Evolutionary conservation across 2,888 invertebrate genomes (phyloP).

Genomic region (Criorhina ranunculi): DNA sequence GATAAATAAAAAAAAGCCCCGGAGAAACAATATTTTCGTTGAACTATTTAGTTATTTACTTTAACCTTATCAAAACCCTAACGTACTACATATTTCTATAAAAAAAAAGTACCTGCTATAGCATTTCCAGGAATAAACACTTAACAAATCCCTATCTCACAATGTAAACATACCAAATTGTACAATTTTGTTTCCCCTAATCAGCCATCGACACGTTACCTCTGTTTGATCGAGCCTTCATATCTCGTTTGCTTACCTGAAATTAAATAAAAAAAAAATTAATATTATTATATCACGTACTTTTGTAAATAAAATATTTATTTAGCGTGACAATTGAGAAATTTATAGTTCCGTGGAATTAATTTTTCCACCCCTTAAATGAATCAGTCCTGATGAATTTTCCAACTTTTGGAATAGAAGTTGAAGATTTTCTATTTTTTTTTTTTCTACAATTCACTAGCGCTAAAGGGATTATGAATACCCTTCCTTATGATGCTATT

Average conservation of each 20-base stretch:
- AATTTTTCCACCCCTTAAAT: not conserved
- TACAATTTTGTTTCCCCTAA: constrained; percentile 15
- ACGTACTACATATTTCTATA: constrained; percentile 17
- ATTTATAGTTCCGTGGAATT: not conserved
- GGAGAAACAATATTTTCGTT: not conserved
- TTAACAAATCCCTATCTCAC: constrained; percentile 8
- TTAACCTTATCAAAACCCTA: constrained; percentile 18
- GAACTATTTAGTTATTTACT: constrained; percentile 33
- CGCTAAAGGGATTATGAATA: no score
- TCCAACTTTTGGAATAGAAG: no score
- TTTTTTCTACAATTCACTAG: no score
- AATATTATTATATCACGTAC: not conserved
- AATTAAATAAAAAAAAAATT: constrained; percentile 40
- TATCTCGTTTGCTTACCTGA: constrained; percentile 48
- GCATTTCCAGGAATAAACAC: constrained; percentile 23
- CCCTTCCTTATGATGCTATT: no score
- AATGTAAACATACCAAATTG: constrained; percentile 39
- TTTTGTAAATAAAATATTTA: not conserved
- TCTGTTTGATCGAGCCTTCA: not conserved
- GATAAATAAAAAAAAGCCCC: not conserved
- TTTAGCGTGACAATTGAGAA: not conserved
- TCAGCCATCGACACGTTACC: constrained; percentile 1
- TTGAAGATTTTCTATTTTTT: no score
- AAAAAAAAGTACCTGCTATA: constrained; percentile 14
- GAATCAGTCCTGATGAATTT: no score